Percentiles rank a stretch among this genome's conserved stretches.
These are phyloP conservation scores for Eubucco bourcierii DNA, from an alignment of 2,113 vertebrate genomes.

Conservation along the genomic window DNA sequence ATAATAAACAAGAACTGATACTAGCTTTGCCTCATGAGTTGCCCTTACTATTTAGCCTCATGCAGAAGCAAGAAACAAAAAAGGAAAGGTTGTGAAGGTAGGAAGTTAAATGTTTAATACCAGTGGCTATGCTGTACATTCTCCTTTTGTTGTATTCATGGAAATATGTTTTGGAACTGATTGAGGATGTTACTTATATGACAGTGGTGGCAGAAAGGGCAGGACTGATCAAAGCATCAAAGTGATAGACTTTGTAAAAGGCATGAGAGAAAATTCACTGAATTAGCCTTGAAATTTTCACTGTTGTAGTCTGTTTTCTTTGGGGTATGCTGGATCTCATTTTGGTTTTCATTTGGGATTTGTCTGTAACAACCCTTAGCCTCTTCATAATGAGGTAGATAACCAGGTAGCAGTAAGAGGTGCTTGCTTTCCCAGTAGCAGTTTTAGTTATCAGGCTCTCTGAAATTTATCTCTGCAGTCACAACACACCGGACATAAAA, in stretches of 20 bases:
- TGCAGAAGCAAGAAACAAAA: constrained; percentile 27
- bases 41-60: constrained; percentile 38
- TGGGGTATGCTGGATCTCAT: neutral
- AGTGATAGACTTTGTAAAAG: neutral
- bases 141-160: neutral
- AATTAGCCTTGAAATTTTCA: neutral
- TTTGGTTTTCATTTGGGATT: neutral
- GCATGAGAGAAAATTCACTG: neutral
- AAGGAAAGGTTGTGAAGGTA: constrained; percentile 1
- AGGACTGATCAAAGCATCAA: neutral
- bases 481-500: neutral
- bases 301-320: neutral
- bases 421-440: neutral
- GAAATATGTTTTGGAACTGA: constrained; percentile 9
- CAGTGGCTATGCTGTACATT: neutral
- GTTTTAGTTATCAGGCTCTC: neutral
- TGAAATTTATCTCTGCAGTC: neutral
- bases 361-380: neutral
- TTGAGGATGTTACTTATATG: neutral
- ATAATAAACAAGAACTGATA: constrained; percentile 40
- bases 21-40: neutral
- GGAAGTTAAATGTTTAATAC: constrained; percentile 36
- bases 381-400: neutral
- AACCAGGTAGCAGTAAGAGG: neutral
- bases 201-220: neutral